Evolutionary conservation across 1,140 invertebrate species (phyloP).

Genomic region (Scaptomyza pallida): DNA sequence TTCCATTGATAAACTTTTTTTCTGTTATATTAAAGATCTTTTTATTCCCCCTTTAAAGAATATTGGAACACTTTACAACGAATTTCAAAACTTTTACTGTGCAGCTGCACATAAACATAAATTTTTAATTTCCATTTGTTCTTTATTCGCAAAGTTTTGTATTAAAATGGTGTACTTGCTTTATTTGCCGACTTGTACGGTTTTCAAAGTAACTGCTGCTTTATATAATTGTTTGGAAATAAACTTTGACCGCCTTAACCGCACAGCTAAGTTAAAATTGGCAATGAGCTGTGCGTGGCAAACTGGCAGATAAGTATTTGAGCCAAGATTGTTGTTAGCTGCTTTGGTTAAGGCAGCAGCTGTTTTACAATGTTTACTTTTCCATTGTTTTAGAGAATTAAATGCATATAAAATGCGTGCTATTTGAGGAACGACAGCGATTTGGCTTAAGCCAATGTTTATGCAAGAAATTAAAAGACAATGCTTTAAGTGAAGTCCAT

Average conservation of each 20-base stretch:
- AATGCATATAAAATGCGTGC: no score
- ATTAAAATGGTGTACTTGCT: conserved; percentile 20
- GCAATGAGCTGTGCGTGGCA: conserved; percentile 3
- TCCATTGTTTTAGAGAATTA: no score
- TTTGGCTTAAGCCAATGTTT: no score
- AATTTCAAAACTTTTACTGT: no score
- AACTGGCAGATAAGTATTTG: neutral
- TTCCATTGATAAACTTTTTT: no score
- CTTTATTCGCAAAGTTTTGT: neutral
- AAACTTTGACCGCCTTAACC: conserved; percentile 71
- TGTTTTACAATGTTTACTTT: neutral
- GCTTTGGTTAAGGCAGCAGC: neutral
- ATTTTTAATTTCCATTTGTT: neutral
- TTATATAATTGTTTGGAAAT: conserved; percentile 72
- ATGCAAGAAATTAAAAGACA: no score
- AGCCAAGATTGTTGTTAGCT: conserved; percentile 1
- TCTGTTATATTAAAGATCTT: no score
- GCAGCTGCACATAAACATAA: no score
- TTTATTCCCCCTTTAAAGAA: no score
- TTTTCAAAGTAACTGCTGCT: conserved; percentile 24
- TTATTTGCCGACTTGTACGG: conserved; percentile 30
- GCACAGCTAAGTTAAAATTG: conserved; percentile 33
- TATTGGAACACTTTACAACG: no score
- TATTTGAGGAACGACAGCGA: neutral
- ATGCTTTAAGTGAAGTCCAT: no score